Conservation (phyloP, 1,140 invertebrate genomes). For the Pogonomyrmex californicus region DNA sequence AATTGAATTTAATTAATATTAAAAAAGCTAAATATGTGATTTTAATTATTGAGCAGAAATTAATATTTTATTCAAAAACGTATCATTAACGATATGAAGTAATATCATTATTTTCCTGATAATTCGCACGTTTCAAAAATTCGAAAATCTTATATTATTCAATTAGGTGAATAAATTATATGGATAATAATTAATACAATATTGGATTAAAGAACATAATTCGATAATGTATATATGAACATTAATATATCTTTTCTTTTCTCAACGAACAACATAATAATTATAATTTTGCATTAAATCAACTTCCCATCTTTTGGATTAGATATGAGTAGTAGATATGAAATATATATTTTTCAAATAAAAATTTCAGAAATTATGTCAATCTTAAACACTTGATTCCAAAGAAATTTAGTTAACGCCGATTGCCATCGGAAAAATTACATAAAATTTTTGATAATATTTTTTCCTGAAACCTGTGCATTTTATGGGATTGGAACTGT, state of each 20-base stretch:
- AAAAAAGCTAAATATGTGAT: conserved; percentile 9
- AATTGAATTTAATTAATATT: not conserved
- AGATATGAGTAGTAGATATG: too few relatives aligned
- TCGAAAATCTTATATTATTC: not conserved
- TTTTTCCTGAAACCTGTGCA: not conserved
- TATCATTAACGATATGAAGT: not conserved
- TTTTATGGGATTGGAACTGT: not conserved
- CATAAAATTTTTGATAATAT: not conserved
- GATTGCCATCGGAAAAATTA: not conserved
- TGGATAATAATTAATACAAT: not conserved
- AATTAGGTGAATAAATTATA: not conserved
- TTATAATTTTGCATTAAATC: not conserved
- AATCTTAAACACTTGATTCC: not conserved
- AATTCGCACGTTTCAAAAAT: not conserved
- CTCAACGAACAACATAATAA: not conserved
- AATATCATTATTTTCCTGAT: not conserved
- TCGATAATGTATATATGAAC: not conserved
- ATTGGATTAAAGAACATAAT: not conserved
- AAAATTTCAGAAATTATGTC: not conserved
- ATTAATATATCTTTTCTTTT: not conserved
- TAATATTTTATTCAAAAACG: not conserved
- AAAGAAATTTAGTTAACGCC: too few relatives aligned
- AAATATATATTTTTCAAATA: not conserved
- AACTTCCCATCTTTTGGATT: not conserved
- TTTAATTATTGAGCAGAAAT: not conserved